Evolutionary conservation across 2,113 vertebrate species (phyloP).

Genomic region (Grus americana): DNA sequence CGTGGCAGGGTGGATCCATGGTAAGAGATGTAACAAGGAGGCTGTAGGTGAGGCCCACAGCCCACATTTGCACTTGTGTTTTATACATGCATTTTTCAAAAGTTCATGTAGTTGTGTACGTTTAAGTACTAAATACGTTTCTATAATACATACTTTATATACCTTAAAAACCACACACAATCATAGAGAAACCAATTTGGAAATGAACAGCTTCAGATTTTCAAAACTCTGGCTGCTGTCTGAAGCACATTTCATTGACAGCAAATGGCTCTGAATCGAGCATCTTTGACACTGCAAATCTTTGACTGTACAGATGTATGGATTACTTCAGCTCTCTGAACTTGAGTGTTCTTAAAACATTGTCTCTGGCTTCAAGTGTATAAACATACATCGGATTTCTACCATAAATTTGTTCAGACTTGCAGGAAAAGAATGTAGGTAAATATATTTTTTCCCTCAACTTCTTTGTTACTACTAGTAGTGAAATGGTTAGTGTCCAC

Average conservation of each 20-base stretch:
- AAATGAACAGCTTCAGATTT: background rate
- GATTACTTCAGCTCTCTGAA: background rate
- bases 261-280: background rate
- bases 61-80: background rate
- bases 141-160: background rate
- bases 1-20: background rate
- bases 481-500: background rate
- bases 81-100: background rate
- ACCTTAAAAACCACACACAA: fast-evolving
- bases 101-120: background rate
- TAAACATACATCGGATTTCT: background rate
- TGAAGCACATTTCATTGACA: background rate
- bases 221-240: background rate
- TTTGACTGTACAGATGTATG: background rate
- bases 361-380: background rate
- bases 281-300: background rate
- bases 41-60: background rate
- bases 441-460: background rate
- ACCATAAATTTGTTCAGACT: background rate
- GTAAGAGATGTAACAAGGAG: background rate
- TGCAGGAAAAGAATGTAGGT: background rate
- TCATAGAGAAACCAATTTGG: background rate
- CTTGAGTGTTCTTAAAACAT: background rate
- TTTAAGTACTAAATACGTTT: background rate
- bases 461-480: background rate